Base-by-base conservation (phyloP, 1,140 invertebrate species). In the Agrypnia vestita region DNA sequence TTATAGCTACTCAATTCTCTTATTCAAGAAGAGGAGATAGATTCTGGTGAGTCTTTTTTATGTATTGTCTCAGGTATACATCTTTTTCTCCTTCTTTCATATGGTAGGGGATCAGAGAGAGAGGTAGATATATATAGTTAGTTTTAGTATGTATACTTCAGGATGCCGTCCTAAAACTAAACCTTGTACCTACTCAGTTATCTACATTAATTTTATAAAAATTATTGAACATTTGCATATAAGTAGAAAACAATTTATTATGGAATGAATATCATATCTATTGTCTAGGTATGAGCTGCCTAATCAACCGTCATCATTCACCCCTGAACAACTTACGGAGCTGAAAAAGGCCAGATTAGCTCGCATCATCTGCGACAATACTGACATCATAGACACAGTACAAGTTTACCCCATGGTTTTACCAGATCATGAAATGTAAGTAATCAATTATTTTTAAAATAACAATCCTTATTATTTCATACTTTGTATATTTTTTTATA, bases 1-100 rank as follows among this genome's bases (percentile, higher is more conserved):
- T 99, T 61, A 97, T 99, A 83, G 97, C 96, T 35, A 97, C 98
- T 53, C 98, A 99, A 88, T 98, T 99, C 88, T 96, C 95, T 84
- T 96, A 96, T 84, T 92, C 96, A 0, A 92, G 97, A 84, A 90
- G 94, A 80, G 98, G 98, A 62, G 98, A 99, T 87, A 92, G 97
- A 85, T 99, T 98, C 87, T 99, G 97, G 96, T 91, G 83, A 88
- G 86, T 64, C 4, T 35, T 35, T 35, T 3, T 35, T 35, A 35
- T 35, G 6, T 35, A 35, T 35, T 35, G 25, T 35, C 6, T 35
- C n/a, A n/a, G n/a, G n/a, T n/a, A n/a, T 35, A 35, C 25, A 6
- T 3, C 25, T 6, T 35, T 35, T 35, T 35, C 1, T 1, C 25
- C 25, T 35, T 6, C 25, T 35, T n/a, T n/a, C n/a, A n/a, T n/a